phyloP scores from a whole-genome alignment of 2,888 invertebrate species.

The Dryomyza anilis region DNA sequence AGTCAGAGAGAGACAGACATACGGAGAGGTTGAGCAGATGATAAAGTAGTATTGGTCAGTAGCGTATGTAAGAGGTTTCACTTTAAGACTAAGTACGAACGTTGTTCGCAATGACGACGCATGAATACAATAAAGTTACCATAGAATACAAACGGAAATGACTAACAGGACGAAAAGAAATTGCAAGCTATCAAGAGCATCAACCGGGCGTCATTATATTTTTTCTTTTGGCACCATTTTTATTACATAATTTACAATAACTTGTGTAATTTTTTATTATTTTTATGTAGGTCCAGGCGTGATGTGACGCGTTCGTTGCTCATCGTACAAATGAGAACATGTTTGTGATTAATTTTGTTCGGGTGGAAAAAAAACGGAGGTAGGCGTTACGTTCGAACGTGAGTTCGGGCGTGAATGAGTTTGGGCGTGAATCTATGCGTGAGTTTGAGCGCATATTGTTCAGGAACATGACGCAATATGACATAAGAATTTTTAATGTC shows the following conservation, averaged over 20 bases:
- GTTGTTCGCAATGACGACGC: not conserved
- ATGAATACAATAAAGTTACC: not conserved
- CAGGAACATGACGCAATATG: too few relatives aligned
- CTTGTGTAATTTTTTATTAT: not conserved
- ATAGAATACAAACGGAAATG: too few relatives aligned
- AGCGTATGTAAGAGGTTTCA: not conserved
- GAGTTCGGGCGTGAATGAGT: not conserved
- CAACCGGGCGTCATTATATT: not conserved
- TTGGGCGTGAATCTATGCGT: too few relatives aligned
- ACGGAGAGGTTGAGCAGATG: not conserved
- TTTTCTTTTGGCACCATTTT: not conserved
- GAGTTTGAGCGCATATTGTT: too few relatives aligned
- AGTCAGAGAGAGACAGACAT: too few relatives aligned
- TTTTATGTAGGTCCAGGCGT: not conserved
- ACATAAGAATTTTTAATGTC: too few relatives aligned
- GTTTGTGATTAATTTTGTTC: too few relatives aligned
- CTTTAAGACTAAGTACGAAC: not conserved
- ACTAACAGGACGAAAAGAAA: slow-evolving; percentile 6
- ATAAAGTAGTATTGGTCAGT: too few relatives aligned
- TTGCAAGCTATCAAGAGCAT: slow-evolving; percentile 7
- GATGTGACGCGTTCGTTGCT: not conserved
- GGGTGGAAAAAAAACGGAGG: not conserved
- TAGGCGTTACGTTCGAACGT: too few relatives aligned
- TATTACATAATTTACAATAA: not conserved
- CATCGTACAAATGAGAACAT: not conserved